phyloP scores from a whole-genome alignment of 2,797 vertebrate genomes.

The Phylloscopus collybita region DNA sequence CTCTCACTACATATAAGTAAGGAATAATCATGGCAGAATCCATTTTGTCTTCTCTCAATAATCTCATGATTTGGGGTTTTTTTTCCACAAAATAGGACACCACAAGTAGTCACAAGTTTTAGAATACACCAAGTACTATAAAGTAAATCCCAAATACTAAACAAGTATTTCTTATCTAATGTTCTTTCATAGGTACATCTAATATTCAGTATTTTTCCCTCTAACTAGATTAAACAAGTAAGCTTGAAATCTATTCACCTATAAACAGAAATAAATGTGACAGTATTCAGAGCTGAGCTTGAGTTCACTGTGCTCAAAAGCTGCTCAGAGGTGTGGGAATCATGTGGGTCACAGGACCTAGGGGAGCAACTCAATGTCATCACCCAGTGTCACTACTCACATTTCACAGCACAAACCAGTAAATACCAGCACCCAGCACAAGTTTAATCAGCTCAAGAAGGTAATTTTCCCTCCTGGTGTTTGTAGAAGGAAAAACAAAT shows the following conservation, averaged over 20 bases:
- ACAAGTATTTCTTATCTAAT: neutral
- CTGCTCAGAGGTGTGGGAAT: neutral
- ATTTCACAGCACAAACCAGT: neutral
- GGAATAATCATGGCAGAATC: neutral
- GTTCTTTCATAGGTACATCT: neutral
- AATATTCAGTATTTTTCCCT: neutral
- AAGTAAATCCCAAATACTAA: neutral
- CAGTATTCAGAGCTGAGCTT: neutral
- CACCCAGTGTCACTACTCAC: neutral
- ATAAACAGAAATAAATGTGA: neutral
- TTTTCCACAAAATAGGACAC: neutral
- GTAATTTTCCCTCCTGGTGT: neutral
- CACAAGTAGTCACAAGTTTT: neutral
- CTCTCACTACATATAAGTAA: neutral
- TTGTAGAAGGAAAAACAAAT: neutral
- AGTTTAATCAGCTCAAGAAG: neutral
- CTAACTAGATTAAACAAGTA: neutral
- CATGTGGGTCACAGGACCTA: neutral
- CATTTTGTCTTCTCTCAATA: neutral
- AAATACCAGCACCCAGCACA: neutral
- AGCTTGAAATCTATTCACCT: neutral
- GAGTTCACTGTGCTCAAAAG: neutral
- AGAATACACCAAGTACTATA: neutral
- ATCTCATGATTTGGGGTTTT: neutral
- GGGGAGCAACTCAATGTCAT: neutral